phyloP scores from a whole-genome alignment of 1,140 invertebrate species.

The Helicorthomorpha holstii region DNA sequence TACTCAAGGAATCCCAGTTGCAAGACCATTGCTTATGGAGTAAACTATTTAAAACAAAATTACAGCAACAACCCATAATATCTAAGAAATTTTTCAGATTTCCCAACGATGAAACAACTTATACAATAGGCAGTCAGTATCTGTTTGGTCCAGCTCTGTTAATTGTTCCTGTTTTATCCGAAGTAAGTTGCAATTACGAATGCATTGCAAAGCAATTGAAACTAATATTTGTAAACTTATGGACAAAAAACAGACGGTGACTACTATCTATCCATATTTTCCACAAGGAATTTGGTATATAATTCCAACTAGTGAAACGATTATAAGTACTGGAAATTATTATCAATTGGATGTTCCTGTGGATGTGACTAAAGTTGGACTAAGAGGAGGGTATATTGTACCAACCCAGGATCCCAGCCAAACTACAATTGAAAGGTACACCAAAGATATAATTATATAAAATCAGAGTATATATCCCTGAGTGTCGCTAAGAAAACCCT shows the following conservation, averaged over 20 bases:
- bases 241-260: too few species aligned
- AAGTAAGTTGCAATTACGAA: too few species aligned
- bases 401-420: constrained; percentile 42
- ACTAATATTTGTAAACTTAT: too few species aligned
- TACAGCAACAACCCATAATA: too few species aligned
- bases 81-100: too few species aligned
- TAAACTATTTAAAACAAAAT: too few species aligned
- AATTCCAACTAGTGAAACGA: constrained; percentile 22
- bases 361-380: constrained; percentile 44
- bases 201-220: too few species aligned
- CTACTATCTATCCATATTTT: constrained; percentile 41
- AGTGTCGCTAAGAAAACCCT: too few species aligned
- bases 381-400: constrained; percentile 52
- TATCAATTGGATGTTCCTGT: constrained; percentile 35
- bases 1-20: constrained; percentile 47
- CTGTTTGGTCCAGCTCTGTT: constrained; percentile 56
- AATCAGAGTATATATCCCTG: too few species aligned
- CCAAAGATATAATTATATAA: too few species aligned
- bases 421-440: constrained; percentile 40
- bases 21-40: constrained; percentile 62
- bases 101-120: constrained; percentile 42
- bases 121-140: constrained; percentile 58
- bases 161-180: constrained; percentile 52
- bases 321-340: constrained; percentile 27
- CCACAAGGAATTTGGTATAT: constrained; percentile 56